phyloP scores from a whole-genome alignment of 2,113 vertebrate genomes.

The Amphiprion ocellaris region DNA sequence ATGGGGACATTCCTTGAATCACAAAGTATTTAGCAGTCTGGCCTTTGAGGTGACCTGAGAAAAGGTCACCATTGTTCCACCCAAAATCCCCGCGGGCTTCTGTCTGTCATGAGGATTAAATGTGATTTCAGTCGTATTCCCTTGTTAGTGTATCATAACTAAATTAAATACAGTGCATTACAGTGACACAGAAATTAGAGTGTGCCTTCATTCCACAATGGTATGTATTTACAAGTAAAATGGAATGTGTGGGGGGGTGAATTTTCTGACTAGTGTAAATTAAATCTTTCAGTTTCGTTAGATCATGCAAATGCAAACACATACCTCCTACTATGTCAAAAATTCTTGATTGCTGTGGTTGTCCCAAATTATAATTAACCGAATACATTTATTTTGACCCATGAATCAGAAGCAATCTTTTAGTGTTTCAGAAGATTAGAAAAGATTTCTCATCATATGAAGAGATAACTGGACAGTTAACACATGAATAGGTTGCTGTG shows the following conservation, averaged over 20 bases:
- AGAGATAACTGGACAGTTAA: neutral
- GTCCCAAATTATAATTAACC: neutral
- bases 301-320: neutral
- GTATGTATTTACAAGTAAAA: neutral
- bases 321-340: neutral
- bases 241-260: neutral
- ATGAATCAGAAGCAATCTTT: neutral
- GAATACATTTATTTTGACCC: neutral
- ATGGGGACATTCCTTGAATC: constrained; percentile 31
- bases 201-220: neutral
- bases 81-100: constrained; percentile 17
- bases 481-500: neutral
- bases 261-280: neutral
- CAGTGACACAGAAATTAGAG: no score
- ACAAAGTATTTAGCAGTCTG: constrained; percentile 23
- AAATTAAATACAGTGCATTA: neutral
- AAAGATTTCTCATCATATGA: neutral
- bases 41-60: constrained; percentile 36
- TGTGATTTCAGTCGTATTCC: constrained; percentile 17
- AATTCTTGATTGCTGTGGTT: no score
- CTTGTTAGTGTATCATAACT: neutral
- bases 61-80: constrained; percentile 43
- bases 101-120: constrained; percentile 47
- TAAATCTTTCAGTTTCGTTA: no score
- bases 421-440: neutral